phyloP scores from a whole-genome alignment of 2,888 invertebrate genomes.

The Orthosia cruda region DNA sequence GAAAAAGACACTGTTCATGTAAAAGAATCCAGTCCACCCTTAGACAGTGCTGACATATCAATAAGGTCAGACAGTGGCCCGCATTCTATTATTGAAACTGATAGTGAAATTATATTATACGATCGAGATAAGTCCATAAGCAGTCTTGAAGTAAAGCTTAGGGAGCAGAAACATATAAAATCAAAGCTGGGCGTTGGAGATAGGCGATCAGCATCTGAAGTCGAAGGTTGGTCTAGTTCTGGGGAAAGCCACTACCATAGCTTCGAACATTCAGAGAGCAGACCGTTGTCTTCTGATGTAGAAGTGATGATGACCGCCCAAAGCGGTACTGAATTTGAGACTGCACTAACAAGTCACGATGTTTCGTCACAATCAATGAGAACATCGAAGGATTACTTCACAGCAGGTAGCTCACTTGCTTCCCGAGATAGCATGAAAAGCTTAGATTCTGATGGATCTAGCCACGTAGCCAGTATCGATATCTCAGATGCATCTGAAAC shows the following conservation, averaged over 20 bases:
- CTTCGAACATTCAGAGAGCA: conserved; percentile 95
- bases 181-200: conserved; percentile 91
- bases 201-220: conserved; percentile 95
- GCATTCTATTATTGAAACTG: conserved; percentile 90
- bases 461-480: conserved; percentile 97
- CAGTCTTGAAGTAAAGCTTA: conserved; percentile 87
- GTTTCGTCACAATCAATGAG: conserved; percentile 94
- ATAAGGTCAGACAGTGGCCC: conserved; percentile 90
- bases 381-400: conserved; percentile 96
- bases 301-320: conserved; percentile 95
- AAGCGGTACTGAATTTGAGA: conserved; percentile 97
- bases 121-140: conserved; percentile 89
- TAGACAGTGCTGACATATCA: conserved; percentile 86
- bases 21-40: conserved; percentile 87
- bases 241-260: conserved; percentile 98
- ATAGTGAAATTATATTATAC: conserved; percentile 87
- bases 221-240: conserved; percentile 96
- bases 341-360: conserved; percentile 96
- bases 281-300: conserved; percentile 97
- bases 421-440: conserved; percentile 98
- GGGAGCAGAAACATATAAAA: conserved; percentile 88
- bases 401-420: conserved; percentile 97
- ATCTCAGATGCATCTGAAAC: conserved; percentile 98
- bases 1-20: conserved; percentile 87
- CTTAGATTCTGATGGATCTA: conserved; percentile 97